These are phyloP conservation scores for Synanthedon tipuliformis DNA, from an alignment of 2,888 invertebrate genomes.

Conservation along the genomic window DNA sequence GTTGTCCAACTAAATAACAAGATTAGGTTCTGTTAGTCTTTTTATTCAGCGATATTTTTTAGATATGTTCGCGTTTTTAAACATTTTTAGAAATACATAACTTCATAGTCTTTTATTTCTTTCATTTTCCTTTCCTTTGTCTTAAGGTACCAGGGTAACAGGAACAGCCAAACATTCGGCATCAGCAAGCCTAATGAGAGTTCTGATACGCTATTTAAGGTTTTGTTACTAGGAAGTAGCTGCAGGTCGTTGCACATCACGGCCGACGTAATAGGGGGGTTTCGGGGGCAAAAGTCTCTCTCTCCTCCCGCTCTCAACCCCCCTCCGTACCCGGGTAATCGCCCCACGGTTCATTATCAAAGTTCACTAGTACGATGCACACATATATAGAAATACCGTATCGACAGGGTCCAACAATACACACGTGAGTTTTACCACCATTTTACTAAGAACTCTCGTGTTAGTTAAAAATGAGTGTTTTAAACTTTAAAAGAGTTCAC, in stretches of 20 bases:
- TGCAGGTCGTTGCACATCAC: slow-evolving; percentile 49
- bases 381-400: slow-evolving; percentile 21
- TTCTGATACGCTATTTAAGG: slow-evolving; percentile 1
- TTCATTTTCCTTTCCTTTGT: neutral
- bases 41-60: no score
- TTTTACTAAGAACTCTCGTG: neutral
- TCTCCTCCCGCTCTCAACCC: slow-evolving; percentile 17
- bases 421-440: slow-evolving; percentile 15
- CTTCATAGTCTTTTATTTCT: no score
- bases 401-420: slow-evolving; percentile 18
- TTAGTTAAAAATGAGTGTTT: neutral
- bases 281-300: slow-evolving; percentile 12
- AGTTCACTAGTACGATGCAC: slow-evolving; percentile 64
- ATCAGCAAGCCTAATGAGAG: slow-evolving; percentile 7
- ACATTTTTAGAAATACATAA: no score
- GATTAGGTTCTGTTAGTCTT: no score
- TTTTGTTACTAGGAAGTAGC: slow-evolving; percentile 22
- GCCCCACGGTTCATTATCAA: slow-evolving; percentile 64
- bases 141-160: slow-evolving; percentile 12
- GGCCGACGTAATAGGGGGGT: slow-evolving; percentile 29
- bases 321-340: slow-evolving; percentile 38
- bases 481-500: slow-evolving; percentile 7
- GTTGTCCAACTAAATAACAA: no score
- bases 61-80: no score
- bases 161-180: slow-evolving; percentile 7